Evolutionary conservation across 2,888 invertebrate genomes (phyloP), one percentile per base, ranked within the genome.

Genomic region (Xestia rhomboidea): DNA sequence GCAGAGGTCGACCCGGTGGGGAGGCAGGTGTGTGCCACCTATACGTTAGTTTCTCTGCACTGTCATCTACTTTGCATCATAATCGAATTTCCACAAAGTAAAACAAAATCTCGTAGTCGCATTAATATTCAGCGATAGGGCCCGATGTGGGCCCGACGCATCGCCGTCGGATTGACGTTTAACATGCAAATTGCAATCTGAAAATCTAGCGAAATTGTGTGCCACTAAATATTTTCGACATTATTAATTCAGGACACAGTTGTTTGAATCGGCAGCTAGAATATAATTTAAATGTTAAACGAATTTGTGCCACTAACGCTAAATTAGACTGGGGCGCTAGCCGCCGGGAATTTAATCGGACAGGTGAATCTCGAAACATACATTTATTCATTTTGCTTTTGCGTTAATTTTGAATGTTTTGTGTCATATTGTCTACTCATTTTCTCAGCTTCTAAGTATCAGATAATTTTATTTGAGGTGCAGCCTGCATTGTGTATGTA

Each of bases 121-220:
- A 96, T 96, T 96, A 96, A 96, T 96, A 96, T 96, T 96, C 96
- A 96, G 96, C 90, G 94, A 95, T 95, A 96, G 95, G 95, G 95
- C 95, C 93, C 93, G 92, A 95, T 96, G 96, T 95, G 95, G 95
- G 95, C 95, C 93, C 93, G 92, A 95, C 96, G 96, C 96, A 95
- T 94, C 94, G 93, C 93, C 93, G 91, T 87, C 92, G 93, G 95
- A 95, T 96, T 96, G 96, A 95, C 96, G 95, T 95, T 96, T 95
- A 96, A 96, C 96, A 96, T 96, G 96, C 95, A 96, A 96, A 96
- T 96, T 96, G 95, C 96, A 95, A 95, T 95, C 92, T 95, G 95
- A 95, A 95, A 96, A 96, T 96, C 95, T 95, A 95, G 94, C 94
- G 93, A 95, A 95, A 96, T 95, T 95, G 93, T 95, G 93, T 94